Percentiles rank a stretch among this genome's conserved stretches.
Conservation (phyloP, 2,797 vertebrate species). For the Eremophila alpestris region DNA sequence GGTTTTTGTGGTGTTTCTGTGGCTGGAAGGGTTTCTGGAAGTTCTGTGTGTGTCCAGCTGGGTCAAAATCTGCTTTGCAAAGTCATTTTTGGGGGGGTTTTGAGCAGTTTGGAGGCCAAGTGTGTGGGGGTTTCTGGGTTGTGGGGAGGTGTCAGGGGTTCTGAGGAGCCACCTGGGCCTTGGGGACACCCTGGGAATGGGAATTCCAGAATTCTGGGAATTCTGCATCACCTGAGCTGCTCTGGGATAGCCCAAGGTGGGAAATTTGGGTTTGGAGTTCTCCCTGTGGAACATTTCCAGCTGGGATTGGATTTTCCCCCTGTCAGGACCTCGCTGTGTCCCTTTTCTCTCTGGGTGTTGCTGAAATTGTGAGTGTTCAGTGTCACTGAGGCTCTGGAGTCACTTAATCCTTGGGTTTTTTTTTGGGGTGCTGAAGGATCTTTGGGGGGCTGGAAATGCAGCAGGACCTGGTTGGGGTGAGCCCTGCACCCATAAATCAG, state of each 20-base stretch:
- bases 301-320: neutral
- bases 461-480: fast-evolving
- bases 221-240: fast-evolving
- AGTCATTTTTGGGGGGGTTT: neutral
- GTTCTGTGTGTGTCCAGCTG: neutral
- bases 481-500: fast-evolving
- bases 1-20: neutral
- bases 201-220: no score
- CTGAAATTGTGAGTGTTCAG: fast-evolving
- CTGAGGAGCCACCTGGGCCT: neutral
- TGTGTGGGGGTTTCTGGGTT: fast-evolving
- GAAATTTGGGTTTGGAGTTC: fast-evolving
- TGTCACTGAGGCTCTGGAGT: neutral
- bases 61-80: neutral
- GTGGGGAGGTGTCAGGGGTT: neutral
- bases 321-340: fast-evolving
- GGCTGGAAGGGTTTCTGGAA: fast-evolving
- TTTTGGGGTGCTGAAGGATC: neutral
- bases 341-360: fast-evolving
- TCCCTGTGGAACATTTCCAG: neutral
- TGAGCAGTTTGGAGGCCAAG: neutral
- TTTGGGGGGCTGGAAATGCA: neutral
- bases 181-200: no score
- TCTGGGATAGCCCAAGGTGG: fast-evolving
- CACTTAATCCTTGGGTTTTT: fast-evolving